Evolutionary conservation across 2,888 invertebrate species (phyloP).

Genomic region (Gortyna flavago): DNA sequence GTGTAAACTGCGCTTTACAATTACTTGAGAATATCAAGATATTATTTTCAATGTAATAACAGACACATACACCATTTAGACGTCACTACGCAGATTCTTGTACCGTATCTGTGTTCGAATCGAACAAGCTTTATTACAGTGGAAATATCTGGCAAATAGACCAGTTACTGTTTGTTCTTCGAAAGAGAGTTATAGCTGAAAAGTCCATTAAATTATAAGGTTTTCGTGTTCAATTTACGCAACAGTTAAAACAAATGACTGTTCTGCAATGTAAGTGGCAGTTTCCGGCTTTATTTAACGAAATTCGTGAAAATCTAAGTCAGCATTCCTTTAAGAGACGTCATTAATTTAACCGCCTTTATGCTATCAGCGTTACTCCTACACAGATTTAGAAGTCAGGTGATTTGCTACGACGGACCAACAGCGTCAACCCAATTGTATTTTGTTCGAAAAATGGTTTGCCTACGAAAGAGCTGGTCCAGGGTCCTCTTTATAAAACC

Average conservation of each 20-base stretch:
- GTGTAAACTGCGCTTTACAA: background rate
- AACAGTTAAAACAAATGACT: conserved; percentile 21
- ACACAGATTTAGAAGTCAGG: conserved; percentile 3
- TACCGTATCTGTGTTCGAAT: conserved; percentile 3
- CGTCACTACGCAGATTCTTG: background rate
- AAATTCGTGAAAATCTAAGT: conserved; percentile 7
- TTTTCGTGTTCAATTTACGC: conserved; percentile 8
- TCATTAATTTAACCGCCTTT: conserved; percentile 12
- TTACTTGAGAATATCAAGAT: background rate
- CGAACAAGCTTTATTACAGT: background rate
- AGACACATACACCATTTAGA: background rate
- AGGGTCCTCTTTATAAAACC: background rate
- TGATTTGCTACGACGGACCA: background rate
- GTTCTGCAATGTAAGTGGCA: background rate
- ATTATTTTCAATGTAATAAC: background rate
- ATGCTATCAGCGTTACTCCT: conserved; percentile 6
- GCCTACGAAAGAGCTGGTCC: no score
- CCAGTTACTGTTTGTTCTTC: conserved; percentile 28
- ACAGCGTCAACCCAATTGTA: background rate
- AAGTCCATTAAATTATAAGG: conserved; percentile 16
- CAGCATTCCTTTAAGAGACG: conserved; percentile 11
- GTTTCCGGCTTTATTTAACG: background rate
- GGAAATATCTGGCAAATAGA: conserved; percentile 25
- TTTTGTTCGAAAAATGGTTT: background rate
- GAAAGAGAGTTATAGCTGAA: background rate